phyloP scores from a whole-genome alignment of 2,888 invertebrate species.

The Gandaritis pyraliata region DNA sequence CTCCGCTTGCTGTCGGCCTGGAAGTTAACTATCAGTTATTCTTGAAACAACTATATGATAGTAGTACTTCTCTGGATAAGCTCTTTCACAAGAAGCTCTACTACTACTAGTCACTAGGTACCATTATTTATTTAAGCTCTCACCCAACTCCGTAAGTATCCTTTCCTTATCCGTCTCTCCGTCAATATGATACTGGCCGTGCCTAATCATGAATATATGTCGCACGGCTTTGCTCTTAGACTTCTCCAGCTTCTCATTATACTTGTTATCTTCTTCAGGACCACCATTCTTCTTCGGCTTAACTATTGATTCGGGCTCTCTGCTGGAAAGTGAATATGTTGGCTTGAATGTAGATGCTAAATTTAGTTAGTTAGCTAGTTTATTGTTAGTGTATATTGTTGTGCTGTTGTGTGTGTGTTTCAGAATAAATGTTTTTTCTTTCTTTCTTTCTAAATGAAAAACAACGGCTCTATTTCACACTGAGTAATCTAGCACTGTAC shows the following conservation, averaged over 20 bases:
- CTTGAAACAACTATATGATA: no score
- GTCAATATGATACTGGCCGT: slow-evolving; percentile 95
- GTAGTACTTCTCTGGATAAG: no score
- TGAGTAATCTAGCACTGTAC: no score
- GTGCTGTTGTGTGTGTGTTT: no score
- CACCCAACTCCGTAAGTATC: slow-evolving; percentile 92
- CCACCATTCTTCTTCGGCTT: slow-evolving; percentile 76
- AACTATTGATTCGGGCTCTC: slow-evolving; percentile 89
- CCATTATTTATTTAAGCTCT: slow-evolving; percentile 38
- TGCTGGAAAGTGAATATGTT: slow-evolving; percentile 72
- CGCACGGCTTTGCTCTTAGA: slow-evolving; percentile 86
- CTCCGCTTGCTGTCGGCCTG: slow-evolving; percentile 93
- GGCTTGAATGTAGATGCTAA: no score
- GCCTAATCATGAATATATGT: slow-evolving; percentile 95
- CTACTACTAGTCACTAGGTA: no score
- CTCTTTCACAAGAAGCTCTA: no score
- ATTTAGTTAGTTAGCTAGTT: no score
- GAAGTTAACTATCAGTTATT: slow-evolving; percentile 40
- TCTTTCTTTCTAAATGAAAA: no score
- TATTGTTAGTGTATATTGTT: no score
- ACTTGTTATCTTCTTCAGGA: slow-evolving; percentile 87
- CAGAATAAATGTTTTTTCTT: no score
- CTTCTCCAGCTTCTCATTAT: slow-evolving; percentile 87
- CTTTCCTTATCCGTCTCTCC: slow-evolving; percentile 90
- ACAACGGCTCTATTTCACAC: no score